These are phyloP conservation scores for Oxyruncus cristatus DNA, from an alignment of 2,113 vertebrate species.

Conservation along the genomic window DNA sequence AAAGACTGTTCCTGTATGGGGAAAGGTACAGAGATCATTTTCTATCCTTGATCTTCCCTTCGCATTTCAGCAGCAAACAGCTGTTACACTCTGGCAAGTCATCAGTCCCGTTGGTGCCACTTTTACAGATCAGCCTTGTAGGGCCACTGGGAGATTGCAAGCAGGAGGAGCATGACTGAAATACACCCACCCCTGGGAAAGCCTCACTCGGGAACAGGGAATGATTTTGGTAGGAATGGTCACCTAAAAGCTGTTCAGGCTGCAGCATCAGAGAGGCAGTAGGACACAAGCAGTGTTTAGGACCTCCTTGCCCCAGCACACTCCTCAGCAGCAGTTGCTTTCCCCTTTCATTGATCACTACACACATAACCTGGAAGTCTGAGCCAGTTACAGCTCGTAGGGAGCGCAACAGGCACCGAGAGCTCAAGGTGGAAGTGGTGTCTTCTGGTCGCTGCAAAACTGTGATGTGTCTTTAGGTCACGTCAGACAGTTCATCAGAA, in stretches of 20 bases:
- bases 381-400: neutral
- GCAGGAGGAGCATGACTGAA: neutral
- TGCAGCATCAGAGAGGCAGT: neutral
- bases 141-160: neutral
- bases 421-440: neutral
- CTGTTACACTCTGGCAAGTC: neutral
- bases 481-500: neutral
- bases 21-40: neutral
- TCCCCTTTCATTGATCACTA: neutral
- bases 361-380: neutral
- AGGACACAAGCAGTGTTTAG: neutral
- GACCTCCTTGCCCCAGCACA: neutral
- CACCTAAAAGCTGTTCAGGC: neutral
- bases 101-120: neutral
- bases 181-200: neutral
- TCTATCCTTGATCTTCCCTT: neutral
- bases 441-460: neutral
- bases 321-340: neutral
- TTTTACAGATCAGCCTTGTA: neutral
- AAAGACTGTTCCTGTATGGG: neutral
- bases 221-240: neutral
- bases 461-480: neutral
- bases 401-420: neutral
- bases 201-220: rapidly evolving
- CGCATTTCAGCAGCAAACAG: neutral